A percentile compares a stretch with the other conserved stretches of the same genome.
Evolutionary conservation across 2,113 vertebrate species (phyloP).

Genomic region (Thomomys bottae): DNA sequence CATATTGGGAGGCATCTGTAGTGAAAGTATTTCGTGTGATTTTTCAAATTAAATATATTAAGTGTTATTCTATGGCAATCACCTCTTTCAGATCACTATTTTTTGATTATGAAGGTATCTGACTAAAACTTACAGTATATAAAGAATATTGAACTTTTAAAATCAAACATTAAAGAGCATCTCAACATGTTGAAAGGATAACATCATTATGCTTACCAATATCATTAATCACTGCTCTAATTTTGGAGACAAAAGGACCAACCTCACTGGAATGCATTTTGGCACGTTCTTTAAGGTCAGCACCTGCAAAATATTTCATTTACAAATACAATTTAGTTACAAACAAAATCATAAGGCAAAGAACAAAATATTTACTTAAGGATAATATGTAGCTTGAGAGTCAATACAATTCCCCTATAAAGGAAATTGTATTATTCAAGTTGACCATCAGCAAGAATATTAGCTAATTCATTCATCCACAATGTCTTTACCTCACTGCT

Average conservation of each 20-base stretch:
- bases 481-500: not conserved
- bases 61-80: conserved; percentile 13
- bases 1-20: not conserved
- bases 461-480: not conserved
- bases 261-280: conserved; percentile 98
- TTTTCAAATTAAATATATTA: conserved; percentile 13
- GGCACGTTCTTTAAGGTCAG: conserved; percentile 96
- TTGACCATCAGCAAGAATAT: not conserved
- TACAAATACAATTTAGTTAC: conserved; percentile 51
- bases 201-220: conserved; percentile 87
- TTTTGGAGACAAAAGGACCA: conserved; percentile 95
- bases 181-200: not conserved
- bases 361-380: not conserved
- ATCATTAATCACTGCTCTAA: conserved; percentile 94
- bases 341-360: conserved; percentile 56
- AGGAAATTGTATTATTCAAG: not conserved
- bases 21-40: not conserved
- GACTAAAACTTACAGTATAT: not conserved
- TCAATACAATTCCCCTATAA: not conserved
- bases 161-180: not conserved
- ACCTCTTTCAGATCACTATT: not conserved
- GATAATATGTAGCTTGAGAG: not conserved
- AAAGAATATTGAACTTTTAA: conserved; percentile 13
- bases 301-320: conserved; percentile 88
- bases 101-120: not conserved